phyloP scores from a whole-genome alignment of 2,888 invertebrate species.

The Cephalotes varians region DNA sequence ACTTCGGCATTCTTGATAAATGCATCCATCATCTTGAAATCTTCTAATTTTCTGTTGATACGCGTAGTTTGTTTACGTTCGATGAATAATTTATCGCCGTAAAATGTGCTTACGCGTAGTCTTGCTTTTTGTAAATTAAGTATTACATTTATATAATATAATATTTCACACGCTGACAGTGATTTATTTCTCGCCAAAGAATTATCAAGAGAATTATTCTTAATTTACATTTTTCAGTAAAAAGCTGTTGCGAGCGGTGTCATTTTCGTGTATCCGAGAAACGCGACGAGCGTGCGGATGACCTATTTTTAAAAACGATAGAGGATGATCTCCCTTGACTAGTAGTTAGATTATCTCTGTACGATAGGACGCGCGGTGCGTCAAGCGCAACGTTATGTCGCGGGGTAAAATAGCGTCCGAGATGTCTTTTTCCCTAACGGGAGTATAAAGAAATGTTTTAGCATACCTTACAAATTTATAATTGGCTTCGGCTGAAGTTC shows the following conservation, averaged over 20 bases:
- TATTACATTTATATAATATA: conserved; percentile 25
- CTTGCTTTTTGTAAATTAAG: not conserved
- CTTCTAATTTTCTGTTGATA: not conserved
- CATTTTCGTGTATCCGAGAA: conserved; percentile 10
- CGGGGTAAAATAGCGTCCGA: conserved; percentile 5
- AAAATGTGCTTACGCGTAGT: conserved; percentile 15
- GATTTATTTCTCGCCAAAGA: conserved; percentile 35
- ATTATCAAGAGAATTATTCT: conserved; percentile 32
- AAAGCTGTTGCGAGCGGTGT: conserved; percentile 16
- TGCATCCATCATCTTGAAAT: not conserved
- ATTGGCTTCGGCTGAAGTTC: conserved; percentile 32
- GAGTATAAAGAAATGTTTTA: conserved; percentile 18
- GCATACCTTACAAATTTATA: conserved; percentile 43
- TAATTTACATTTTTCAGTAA: not conserved
- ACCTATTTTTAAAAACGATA: conserved; percentile 53
- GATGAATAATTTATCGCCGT: conserved; percentile 34
- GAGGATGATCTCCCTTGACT: conserved; percentile 49
- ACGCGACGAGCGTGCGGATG: conserved; percentile 10
- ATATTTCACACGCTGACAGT: conserved; percentile 39
- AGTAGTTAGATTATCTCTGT: conserved; percentile 51
- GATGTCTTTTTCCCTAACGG: not conserved
- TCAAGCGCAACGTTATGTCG: conserved; percentile 12
- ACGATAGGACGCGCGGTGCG: conserved; percentile 30
- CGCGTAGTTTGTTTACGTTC: not conserved
- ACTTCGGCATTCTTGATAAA: conserved; percentile 25